Conservation (phyloP, 2,888 invertebrate genomes). For the Agrilus cyanescens region DNA sequence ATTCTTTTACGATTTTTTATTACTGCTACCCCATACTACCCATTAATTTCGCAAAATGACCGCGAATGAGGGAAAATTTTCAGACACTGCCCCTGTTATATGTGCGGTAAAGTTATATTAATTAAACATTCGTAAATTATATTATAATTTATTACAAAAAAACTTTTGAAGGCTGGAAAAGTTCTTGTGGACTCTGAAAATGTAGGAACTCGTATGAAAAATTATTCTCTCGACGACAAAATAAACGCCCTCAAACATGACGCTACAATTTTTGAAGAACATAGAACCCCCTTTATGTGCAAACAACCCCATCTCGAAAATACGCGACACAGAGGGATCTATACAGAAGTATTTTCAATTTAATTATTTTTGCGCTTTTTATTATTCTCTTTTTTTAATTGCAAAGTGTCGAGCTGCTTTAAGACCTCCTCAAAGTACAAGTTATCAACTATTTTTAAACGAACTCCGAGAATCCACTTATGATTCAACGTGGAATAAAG, state of each 20-base stretch:
- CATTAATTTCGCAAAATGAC: constrained; percentile 18
- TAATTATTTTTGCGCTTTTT: constrained; percentile 1
- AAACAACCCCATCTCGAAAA: constrained; percentile 18
- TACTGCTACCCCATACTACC: constrained; percentile 1
- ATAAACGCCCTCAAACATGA: constrained; percentile 27
- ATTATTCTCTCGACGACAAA: constrained; percentile 24
- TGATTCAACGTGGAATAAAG: constrained; percentile 36
- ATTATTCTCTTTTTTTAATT: constrained; percentile 2
- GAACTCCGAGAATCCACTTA: constrained; percentile 39
- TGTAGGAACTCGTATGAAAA: constrained; percentile 20
- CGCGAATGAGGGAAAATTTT: constrained; percentile 25
- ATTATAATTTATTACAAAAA: background rate
- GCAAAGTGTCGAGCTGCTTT: constrained; percentile 17
- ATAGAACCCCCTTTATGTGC: constrained; percentile 13
- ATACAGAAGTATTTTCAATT: constrained; percentile 15
- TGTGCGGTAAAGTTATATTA: constrained; percentile 14
- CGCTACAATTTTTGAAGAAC: constrained; percentile 15
- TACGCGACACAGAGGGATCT: constrained; percentile 19
- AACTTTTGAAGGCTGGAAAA: constrained; percentile 26
- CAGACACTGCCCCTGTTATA: constrained; percentile 23
- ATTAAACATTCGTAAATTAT: background rate
- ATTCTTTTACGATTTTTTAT: background rate
- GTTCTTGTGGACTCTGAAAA: constrained; percentile 17
- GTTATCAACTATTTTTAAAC: constrained; percentile 35
- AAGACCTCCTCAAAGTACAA: constrained; percentile 30